Percentiles rank a stretch among this genome's conserved stretches.
These are phyloP conservation scores for Palythoa caribaeorum DNA, from an alignment of 92 coral and sea anemone species.

Conservation along the genomic window DNA sequence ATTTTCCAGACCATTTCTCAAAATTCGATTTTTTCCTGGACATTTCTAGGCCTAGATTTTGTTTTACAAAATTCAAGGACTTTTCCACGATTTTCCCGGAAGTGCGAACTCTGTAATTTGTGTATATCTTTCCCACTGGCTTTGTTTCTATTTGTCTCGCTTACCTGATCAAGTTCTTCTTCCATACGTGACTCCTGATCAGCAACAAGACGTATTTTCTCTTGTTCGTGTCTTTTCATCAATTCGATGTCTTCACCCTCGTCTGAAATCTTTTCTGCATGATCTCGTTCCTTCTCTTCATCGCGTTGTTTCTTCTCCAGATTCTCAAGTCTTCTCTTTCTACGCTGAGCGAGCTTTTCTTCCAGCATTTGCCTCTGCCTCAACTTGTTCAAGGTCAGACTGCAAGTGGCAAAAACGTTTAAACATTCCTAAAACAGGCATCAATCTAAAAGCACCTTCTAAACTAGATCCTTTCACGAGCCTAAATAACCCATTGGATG, in stretches of 20 bases:
- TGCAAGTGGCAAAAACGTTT: constrained; percentile 10
- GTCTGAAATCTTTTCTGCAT: constrained; percentile 70
- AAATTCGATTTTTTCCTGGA: too few relatives aligned
- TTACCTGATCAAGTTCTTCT: constrained; percentile 84
- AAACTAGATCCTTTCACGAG: too few relatives aligned
- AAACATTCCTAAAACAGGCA: not conserved
- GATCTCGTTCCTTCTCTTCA: constrained; percentile 78
- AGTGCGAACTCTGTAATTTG: constrained; percentile 27
- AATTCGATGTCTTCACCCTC: constrained; percentile 89
- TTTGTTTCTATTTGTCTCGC: too few relatives aligned
- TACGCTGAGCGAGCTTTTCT: constrained; percentile 79
- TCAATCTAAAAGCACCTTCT: too few relatives aligned
- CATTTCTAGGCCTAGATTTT: too few relatives aligned
- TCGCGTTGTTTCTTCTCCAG: constrained; percentile 79
- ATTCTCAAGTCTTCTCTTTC: constrained; percentile 76
- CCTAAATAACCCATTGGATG: too few relatives aligned
- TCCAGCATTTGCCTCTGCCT: constrained; percentile 95
- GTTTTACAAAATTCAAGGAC: too few relatives aligned
- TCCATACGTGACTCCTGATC: constrained; percentile 74
- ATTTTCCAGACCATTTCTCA: too few relatives aligned
- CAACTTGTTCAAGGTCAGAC: constrained; percentile 91
- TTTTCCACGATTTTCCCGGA: too few relatives aligned
- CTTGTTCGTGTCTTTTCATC: constrained; percentile 91
- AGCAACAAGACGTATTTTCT: constrained; percentile 72
- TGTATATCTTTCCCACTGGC: not conserved